Percentiles rank a stretch among this genome's conserved stretches.
Conservation (phyloP, 2,113 vertebrate genomes). For the Ascaphus truei region DNA sequence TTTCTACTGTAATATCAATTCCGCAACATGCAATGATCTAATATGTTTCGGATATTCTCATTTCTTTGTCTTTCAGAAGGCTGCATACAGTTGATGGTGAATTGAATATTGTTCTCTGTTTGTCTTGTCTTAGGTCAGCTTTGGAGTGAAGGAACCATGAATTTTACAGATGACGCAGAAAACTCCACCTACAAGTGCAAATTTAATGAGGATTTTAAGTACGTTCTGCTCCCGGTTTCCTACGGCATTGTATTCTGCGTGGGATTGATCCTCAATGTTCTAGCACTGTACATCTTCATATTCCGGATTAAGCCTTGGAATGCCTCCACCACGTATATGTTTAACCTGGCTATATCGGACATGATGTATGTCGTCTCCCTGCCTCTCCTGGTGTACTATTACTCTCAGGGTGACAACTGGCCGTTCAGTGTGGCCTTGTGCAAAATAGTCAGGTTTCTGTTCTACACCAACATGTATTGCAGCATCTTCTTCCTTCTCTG, state of each 20-base stretch:
- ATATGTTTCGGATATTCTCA: too few species aligned
- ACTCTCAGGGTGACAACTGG: conserved; percentile 85
- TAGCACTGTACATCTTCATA: conserved; percentile 78
- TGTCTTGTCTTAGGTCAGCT: neutral
- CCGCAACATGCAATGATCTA: too few species aligned
- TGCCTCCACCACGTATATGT: conserved; percentile 90
- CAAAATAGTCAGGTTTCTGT: conserved; percentile 91
- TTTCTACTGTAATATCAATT: too few species aligned
- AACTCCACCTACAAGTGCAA: conserved; percentile 63
- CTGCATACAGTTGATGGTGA: too few species aligned
- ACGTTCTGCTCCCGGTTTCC: conserved; percentile 83
- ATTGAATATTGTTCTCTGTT: too few species aligned
- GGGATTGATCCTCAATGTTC: conserved; percentile 78
- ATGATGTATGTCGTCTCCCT: conserved; percentile 84
- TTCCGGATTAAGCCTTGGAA: conserved; percentile 89
- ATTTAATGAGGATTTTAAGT: conserved; percentile 88
- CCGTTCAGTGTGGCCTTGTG: conserved; percentile 82
- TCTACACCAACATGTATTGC: conserved; percentile 93
- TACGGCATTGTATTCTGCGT: conserved; percentile 83
- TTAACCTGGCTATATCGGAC: conserved; percentile 88
- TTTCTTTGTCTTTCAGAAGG: too few species aligned
- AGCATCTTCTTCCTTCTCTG: conserved; percentile 92
- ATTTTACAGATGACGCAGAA: conserved; percentile 22
- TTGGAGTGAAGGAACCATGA: neutral
- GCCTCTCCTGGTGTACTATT: conserved; percentile 91